A percentile compares a stretch with the other conserved stretches of the same genome.
Evolutionary conservation across 2,797 vertebrate species (phyloP).

Genomic region (Macropus fuliginosus): DNA sequence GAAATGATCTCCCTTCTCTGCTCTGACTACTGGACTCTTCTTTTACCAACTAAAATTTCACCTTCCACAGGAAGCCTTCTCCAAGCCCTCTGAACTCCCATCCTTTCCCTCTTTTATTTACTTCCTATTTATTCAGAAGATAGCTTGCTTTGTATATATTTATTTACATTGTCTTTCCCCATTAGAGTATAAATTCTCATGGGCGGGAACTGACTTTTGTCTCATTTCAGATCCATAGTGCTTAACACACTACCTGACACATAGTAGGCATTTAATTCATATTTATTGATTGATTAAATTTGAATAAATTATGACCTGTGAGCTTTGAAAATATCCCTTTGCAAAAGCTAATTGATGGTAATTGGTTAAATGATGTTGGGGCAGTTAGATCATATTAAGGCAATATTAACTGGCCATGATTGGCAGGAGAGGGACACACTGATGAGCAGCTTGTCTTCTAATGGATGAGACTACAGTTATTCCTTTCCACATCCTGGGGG

Average conservation of each 20-base stretch:
- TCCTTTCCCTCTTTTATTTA: neutral
- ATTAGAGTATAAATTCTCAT: neutral
- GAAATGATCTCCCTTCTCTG: neutral
- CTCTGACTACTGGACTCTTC: neutral
- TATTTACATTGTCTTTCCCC: neutral
- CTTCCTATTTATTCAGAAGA: neutral
- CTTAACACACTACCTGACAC: neutral
- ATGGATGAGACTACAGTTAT: too few relatives aligned
- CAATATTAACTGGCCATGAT: neutral
- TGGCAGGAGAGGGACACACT: neutral
- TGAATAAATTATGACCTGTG: neutral
- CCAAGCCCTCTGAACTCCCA: neutral
- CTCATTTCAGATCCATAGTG: neutral
- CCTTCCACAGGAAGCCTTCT: neutral
- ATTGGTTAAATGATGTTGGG: neutral
- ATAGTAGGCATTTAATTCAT: neutral
- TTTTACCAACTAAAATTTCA: neutral
- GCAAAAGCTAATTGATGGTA: neutral
- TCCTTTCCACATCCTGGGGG: too few relatives aligned
- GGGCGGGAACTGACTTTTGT: neutral
- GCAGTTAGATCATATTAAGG: neutral
- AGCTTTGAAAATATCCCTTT: neutral
- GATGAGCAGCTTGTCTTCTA: neutral
- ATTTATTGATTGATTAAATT: neutral
- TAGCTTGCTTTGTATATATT: neutral